Evolutionary conservation across 1,140 invertebrate genomes (phyloP).

Genomic region (Augochlora pura): DNA sequence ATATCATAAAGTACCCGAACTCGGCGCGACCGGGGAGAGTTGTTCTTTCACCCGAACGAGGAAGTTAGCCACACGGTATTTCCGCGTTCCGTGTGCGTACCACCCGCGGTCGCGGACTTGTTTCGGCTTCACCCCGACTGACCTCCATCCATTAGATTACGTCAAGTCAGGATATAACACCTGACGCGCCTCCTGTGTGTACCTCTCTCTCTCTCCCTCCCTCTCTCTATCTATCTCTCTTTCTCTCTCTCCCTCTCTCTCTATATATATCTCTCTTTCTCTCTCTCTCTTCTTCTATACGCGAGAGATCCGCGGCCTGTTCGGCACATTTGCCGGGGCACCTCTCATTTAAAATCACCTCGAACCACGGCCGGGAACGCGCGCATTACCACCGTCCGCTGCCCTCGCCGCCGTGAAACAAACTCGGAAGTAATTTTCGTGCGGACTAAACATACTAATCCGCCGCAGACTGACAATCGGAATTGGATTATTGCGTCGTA

Average conservation of each 20-base stretch:
- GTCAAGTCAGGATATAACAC: constrained; percentile 37
- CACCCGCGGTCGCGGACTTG: constrained; percentile 48
- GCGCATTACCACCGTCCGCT: not conserved
- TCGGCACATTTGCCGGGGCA: constrained; percentile 16
- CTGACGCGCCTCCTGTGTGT: constrained; percentile 21
- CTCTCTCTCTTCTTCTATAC: constrained; percentile 11
- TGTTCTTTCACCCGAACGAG: constrained; percentile 41
- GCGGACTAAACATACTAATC: not conserved
- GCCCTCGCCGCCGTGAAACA: not conserved
- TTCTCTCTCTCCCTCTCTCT: too few relatives aligned
- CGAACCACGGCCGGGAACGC: not conserved
- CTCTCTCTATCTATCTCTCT: too few relatives aligned
- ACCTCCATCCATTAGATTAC: constrained; percentile 62
- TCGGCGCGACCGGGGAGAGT: constrained; percentile 35
- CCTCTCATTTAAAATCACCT: constrained; percentile 17
- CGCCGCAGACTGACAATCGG: not conserved
- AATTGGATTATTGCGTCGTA: not conserved
- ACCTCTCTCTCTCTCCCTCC: too few relatives aligned
- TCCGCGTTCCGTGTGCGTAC: constrained; percentile 57
- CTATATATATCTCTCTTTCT: too few relatives aligned
- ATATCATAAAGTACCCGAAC: constrained; percentile 22
- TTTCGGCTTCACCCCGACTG: constrained; percentile 55
- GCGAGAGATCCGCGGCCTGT: not conserved
- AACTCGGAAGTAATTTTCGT: constrained; percentile 3
- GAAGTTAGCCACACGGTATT: constrained; percentile 40